These are phyloP conservation scores for Diuraphis noxia DNA, from an alignment of 1,140 invertebrate species.

Conservation along the genomic window DNA sequence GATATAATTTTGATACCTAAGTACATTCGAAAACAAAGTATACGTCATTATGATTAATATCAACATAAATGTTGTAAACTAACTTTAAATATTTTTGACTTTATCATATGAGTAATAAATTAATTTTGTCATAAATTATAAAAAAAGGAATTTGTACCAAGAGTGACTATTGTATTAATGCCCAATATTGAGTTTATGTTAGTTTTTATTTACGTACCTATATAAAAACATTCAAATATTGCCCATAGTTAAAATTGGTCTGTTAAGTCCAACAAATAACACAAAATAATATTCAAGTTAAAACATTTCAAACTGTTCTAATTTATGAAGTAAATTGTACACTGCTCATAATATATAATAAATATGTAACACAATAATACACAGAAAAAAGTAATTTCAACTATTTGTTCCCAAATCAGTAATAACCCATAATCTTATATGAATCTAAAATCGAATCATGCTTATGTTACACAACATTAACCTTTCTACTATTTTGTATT, in stretches of 20 bases:
- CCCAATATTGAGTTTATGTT: background rate
- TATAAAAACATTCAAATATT: background rate
- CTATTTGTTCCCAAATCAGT: no score
- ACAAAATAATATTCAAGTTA: background rate
- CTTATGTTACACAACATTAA: background rate
- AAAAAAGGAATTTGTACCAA: background rate
- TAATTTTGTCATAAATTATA: background rate
- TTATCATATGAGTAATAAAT: background rate
- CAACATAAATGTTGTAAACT: background rate
- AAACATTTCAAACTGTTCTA: background rate
- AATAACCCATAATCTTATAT: background rate
- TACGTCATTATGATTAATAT: background rate
- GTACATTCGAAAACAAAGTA: background rate
- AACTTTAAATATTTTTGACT: background rate
- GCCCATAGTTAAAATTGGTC: background rate
- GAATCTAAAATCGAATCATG: background rate
- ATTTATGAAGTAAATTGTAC: background rate
- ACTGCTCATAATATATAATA: background rate
- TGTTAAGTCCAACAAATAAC: background rate
- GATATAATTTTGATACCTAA: constrained; percentile 10
- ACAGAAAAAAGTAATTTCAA: background rate
- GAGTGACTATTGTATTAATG: background rate
- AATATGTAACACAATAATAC: background rate
- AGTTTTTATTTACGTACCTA: background rate
- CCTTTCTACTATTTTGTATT: background rate